Percentiles rank a stretch among this genome's conserved stretches.
These are phyloP conservation scores for Poeciliopsis prolifica DNA, from an alignment of 2,113 vertebrate species.

Conservation along the genomic window DNA sequence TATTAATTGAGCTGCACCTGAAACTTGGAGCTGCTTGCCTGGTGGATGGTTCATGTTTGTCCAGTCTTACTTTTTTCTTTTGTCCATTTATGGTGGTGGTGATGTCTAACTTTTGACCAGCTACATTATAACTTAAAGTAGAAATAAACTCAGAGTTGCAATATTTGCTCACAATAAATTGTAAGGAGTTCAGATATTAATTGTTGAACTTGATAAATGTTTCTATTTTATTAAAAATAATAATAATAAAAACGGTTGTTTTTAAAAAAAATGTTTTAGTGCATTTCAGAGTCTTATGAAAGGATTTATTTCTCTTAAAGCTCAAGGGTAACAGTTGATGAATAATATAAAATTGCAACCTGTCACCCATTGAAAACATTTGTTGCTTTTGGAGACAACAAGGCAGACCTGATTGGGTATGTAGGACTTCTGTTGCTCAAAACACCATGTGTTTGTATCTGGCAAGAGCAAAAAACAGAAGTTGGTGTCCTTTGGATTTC, in stretches of 20 bases:
- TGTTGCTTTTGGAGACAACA: not conserved
- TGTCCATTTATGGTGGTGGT: not conserved
- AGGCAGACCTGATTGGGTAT: not conserved
- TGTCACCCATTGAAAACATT: not conserved
- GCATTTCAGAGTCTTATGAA: not conserved
- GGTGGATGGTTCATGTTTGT: slow-evolving; percentile 53
- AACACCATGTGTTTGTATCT: not conserved
- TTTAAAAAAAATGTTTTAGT: too few species aligned
- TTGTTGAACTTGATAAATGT: not conserved
- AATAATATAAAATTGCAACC: not conserved
- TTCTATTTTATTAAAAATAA: too few species aligned
- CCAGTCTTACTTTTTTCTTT: slow-evolving; percentile 49
- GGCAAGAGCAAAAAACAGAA: not conserved
- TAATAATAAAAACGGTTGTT: too few species aligned
- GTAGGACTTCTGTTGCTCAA: not conserved
- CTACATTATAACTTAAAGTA: not conserved
- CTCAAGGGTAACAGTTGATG: not conserved
- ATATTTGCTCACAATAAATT: not conserved
- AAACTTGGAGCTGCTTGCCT: slow-evolving; percentile 37
- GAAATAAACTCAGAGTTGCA: not conserved
- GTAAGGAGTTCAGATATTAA: not conserved
- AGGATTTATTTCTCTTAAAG: not conserved
- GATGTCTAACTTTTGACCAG: slow-evolving; percentile 15
- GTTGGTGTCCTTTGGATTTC: not conserved
- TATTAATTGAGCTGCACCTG: not conserved